phyloP scores from a whole-genome alignment of 2,888 invertebrate genomes.

The Troides helena region DNA sequence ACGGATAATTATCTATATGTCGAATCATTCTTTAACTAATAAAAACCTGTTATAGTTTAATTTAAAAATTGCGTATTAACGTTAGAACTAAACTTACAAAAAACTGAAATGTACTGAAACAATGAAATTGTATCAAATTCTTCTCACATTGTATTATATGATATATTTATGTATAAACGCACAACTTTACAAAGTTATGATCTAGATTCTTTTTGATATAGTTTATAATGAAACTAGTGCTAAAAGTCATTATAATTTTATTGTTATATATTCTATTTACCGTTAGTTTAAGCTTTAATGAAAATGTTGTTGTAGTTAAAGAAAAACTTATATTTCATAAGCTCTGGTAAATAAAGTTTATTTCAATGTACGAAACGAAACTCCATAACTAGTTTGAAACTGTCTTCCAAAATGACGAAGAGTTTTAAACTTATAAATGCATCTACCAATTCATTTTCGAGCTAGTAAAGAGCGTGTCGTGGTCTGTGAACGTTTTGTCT shows the following conservation, averaged over 20 bases:
- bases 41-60: not conserved
- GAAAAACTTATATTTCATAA: not conserved
- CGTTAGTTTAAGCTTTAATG: too few species aligned
- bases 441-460: not conserved
- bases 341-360: not conserved
- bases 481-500: slow-evolving; percentile 39
- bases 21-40: not conserved
- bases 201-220: too few species aligned
- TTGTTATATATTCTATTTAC: too few species aligned
- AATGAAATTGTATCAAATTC: too few species aligned
- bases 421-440: not conserved
- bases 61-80: not conserved
- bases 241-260: too few species aligned
- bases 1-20: slow-evolving; percentile 1
- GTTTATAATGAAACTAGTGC: too few species aligned
- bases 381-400: not conserved
- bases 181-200: too few species aligned
- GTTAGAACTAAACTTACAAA: too few species aligned
- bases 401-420: too few species aligned
- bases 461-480: slow-evolving; percentile 29
- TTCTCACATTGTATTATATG: too few species aligned
- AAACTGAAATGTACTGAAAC: too few species aligned
- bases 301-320: not conserved
- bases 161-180: too few species aligned
- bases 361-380: not conserved